These are phyloP conservation scores for Falco punctatus DNA, from an alignment of 2,113 vertebrate species.

Conservation along the genomic window DNA sequence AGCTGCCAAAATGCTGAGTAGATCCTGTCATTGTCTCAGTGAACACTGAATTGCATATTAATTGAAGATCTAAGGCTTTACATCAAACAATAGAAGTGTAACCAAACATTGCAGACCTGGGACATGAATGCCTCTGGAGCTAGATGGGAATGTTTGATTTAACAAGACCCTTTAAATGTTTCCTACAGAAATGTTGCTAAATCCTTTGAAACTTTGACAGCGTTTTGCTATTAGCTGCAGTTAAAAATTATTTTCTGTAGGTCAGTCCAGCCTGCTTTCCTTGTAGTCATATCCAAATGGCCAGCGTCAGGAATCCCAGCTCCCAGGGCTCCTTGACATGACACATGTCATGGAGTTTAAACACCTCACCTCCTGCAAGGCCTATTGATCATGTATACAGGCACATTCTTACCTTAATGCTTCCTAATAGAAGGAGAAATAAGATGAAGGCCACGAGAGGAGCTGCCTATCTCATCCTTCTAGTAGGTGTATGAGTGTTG, in stretches of 20 bases:
- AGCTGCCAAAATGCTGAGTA: slow-evolving; percentile 32
- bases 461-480: neutral
- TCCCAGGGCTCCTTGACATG: neutral
- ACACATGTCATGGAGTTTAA: neutral
- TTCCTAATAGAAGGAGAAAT: neutral
- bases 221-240: slow-evolving; percentile 54
- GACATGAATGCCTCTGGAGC: slow-evolving; percentile 36
- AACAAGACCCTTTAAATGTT: slow-evolving; percentile 54
- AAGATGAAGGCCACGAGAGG: neutral
- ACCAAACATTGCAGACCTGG: slow-evolving; percentile 5
- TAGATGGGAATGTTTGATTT: slow-evolving; percentile 38
- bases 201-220: slow-evolving; percentile 35
- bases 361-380: neutral
- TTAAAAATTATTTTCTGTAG: slow-evolving; percentile 42
- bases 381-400: neutral
- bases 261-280: slow-evolving; percentile 17
- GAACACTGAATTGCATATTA: slow-evolving; percentile 51
- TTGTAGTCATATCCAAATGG: slow-evolving; percentile 2
- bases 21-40: slow-evolving; percentile 25
- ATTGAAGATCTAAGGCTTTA: slow-evolving; percentile 50
- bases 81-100: slow-evolving; percentile 27
- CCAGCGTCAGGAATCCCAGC: neutral
- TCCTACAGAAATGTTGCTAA: slow-evolving; percentile 42
- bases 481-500: neutral
- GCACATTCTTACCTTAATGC: neutral